Conservation (phyloP, 2,113 vertebrate genomes). For the Accipiter virgatus region DNA sequence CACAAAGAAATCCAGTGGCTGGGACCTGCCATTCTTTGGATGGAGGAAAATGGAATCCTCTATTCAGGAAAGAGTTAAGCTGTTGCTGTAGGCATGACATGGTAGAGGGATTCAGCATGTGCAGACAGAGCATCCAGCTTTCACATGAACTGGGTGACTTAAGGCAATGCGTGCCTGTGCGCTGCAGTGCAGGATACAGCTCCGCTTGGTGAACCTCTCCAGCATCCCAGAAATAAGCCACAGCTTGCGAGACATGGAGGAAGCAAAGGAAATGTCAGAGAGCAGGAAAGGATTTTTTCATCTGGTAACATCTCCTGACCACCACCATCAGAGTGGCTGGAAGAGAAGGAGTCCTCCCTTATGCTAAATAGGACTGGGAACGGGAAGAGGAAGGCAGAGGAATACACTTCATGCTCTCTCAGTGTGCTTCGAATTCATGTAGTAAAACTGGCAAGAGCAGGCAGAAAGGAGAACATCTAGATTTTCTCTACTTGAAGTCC, state of each 20-base stretch:
- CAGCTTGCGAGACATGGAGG: fast-evolving
- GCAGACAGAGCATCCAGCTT: background rate
- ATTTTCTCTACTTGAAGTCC: background rate
- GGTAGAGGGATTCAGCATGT: background rate
- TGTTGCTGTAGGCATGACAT: background rate
- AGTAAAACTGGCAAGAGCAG: background rate
- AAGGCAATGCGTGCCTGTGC: fast-evolving
- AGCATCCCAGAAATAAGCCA: background rate
- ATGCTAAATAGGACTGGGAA: background rate
- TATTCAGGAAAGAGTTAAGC: background rate
- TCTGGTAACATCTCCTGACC: background rate
- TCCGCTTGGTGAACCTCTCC: background rate
- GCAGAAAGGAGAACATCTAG: background rate
- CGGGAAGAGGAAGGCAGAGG: background rate
- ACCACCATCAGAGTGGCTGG: background rate
- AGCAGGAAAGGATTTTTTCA: background rate
- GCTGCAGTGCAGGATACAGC: background rate
- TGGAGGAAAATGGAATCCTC: background rate
- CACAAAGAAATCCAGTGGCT: background rate
- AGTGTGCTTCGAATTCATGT: background rate
- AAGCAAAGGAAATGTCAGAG: background rate
- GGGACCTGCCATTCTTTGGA: background rate
- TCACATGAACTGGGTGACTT: background rate
- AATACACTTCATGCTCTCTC: background rate
- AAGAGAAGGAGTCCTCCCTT: background rate